A percentile compares a stretch with the other conserved stretches of the same genome.
Conservation (phyloP, 2,888 invertebrate species). For the Muschampia plurimacula region DNA sequence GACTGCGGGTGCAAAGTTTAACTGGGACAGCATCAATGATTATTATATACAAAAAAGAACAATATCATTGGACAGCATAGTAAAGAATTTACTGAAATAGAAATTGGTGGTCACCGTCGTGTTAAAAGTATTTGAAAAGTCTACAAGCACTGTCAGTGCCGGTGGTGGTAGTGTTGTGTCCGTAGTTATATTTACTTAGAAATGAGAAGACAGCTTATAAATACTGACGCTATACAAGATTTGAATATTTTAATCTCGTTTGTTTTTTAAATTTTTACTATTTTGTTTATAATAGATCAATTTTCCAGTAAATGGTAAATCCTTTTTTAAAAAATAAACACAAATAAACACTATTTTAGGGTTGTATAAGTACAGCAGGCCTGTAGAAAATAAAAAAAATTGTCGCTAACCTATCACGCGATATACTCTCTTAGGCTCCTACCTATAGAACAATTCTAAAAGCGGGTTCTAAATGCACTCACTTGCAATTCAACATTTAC, state of each 20-base stretch:
- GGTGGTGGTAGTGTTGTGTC: too few relatives aligned
- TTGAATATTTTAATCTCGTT: neutral
- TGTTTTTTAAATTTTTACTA: neutral
- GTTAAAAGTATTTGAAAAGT: too few relatives aligned
- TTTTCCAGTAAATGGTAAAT: neutral
- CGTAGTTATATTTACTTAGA: too few relatives aligned
- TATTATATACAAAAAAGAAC: too few relatives aligned
- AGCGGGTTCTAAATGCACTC: conserved; percentile 10
- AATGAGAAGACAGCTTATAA: too few relatives aligned
- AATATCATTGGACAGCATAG: too few relatives aligned
- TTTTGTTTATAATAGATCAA: neutral
- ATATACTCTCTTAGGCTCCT: neutral
- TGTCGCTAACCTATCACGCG: neutral
- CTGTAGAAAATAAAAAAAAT: neutral
- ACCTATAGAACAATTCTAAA: conserved; percentile 1
- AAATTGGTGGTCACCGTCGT: too few relatives aligned
- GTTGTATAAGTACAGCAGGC: neutral
- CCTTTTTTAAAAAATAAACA: neutral
- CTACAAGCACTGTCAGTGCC: too few relatives aligned
- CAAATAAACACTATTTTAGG: neutral
- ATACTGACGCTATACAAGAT: too few relatives aligned
- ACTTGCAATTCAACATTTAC: conserved; percentile 37
- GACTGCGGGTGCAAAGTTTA: too few relatives aligned
- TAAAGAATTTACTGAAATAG: too few relatives aligned
- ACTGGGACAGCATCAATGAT: too few relatives aligned